Base-by-base conservation (phyloP, 1,140 invertebrate species). In the Philaenus spumarius region DNA sequence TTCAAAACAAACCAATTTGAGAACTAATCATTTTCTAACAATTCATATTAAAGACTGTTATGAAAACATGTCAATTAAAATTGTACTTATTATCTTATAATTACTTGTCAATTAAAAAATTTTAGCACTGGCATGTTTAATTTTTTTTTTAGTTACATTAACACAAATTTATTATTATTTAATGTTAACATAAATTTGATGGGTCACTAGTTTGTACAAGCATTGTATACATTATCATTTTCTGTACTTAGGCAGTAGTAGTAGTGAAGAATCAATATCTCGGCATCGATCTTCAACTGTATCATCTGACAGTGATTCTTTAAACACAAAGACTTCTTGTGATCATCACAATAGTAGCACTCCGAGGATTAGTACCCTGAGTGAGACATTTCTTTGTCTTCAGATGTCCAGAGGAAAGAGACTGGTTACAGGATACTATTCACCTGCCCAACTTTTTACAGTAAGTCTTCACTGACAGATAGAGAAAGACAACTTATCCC, bases 401-500 rank as follows among this genome's bases (percentile, higher is more conserved):
- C 50, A 53, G 35, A 53, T 22, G 23, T 30, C 50, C 9, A 14
- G 50, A 14, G 50, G 50, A 15, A 53, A 53, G 23, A 30, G 42
- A 14, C 22, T 76, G 34, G 65, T 77, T 7, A 65, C 73, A n/a
- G 73, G 73, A 19, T 70, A 75, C 42, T 70, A 72, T 62, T 64
- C 66, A 40, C 68, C 71, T n/a, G 66, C 68, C 12, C 69, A 65
- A 43, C 67, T 71, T 17, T 68, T 73, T 59, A 70, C 73, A 61
- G 74, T 75, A 68, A 61, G 56, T 51, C 37, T 40, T 48, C 3
- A n/a, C n/a, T n/a, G n/a, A n/a, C n/a, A n/a, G n/a, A n/a, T n/a
- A n/a, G n/a, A n/a, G n/a, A n/a, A n/a, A n/a, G n/a, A n/a, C n/a
- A n/a, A n/a, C n/a, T n/a, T n/a, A n/a, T n/a, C n/a, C n/a, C n/a